phyloP scores from a whole-genome alignment of 2,888 invertebrate genomes.

The Diplazon laetatorius region DNA sequence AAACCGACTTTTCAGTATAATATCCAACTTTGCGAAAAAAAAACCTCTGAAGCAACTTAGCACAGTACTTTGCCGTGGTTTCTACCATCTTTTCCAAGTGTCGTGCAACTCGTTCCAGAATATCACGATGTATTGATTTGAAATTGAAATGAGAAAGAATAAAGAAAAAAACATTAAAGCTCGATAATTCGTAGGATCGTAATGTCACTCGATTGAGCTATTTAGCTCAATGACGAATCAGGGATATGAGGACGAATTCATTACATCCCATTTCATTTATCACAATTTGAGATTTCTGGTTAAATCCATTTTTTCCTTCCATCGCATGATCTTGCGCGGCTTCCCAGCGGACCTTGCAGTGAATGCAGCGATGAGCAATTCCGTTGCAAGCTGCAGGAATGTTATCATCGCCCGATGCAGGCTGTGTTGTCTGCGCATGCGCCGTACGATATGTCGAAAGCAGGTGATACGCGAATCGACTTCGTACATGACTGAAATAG shows the following conservation, averaged over 20 bases:
- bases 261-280: background rate
- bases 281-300: constrained; percentile 11
- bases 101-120: background rate
- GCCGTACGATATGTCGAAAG: too few relatives aligned
- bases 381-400: constrained; percentile 45
- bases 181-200: too few relatives aligned
- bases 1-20: constrained; percentile 18
- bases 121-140: background rate
- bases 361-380: constrained; percentile 49
- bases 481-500: constrained; percentile 30
- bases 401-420: constrained; percentile 43
- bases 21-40: background rate
- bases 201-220: too few relatives aligned
- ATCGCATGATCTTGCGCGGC: background rate
- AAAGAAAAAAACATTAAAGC: too few relatives aligned
- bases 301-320: background rate
- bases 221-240: too few relatives aligned
- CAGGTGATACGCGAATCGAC: background rate
- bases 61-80: background rate
- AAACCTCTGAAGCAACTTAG: background rate
- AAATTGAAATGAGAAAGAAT: background rate
- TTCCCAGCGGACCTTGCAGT: background rate
- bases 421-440: constrained; percentile 17
- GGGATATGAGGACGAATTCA: background rate
- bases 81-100: background rate